Evolutionary conservation across 1,140 invertebrate species (phyloP).

Genomic region (Coptotermes formosanus): DNA sequence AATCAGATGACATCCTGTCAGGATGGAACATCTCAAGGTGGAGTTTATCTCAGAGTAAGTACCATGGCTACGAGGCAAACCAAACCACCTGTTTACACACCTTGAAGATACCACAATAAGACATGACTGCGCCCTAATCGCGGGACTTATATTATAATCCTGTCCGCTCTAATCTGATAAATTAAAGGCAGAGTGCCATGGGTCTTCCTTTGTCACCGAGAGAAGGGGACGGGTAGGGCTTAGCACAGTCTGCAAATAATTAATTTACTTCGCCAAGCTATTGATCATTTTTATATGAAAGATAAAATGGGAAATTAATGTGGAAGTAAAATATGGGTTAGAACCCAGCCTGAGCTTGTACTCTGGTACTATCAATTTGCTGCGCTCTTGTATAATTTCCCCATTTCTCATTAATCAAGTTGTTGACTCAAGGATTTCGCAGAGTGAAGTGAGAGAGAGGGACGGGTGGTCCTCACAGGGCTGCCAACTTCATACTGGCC

Average conservation of each 20-base stretch:
- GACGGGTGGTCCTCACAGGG: background rate
- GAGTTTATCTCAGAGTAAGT: too few relatives aligned
- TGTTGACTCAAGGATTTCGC: background rate
- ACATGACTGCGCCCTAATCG: background rate
- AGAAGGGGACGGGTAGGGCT: too few relatives aligned
- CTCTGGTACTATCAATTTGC: background rate
- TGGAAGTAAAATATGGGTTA: background rate
- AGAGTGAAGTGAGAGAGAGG: background rate
- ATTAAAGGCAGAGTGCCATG: background rate
- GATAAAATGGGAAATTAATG: constrained; percentile 19
- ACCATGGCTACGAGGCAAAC: too few relatives aligned
- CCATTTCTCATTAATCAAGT: constrained; percentile 16
- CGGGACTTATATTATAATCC: background rate
- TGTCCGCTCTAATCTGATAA: background rate
- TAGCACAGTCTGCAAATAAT: background rate
- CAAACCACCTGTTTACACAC: background rate
- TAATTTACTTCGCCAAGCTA: background rate
- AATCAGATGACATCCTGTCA: too few relatives aligned
- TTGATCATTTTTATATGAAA: background rate
- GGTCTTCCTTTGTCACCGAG: too few relatives aligned
- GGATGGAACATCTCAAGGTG: too few relatives aligned
- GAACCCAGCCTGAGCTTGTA: background rate
- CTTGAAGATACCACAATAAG: background rate
- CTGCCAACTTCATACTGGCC: background rate
- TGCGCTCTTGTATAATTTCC: background rate